Percentiles rank a stretch among this genome's conserved stretches.
Evolutionary conservation across 2,113 vertebrate genomes (phyloP).

Genomic region (Burhinus bistriatus): DNA sequence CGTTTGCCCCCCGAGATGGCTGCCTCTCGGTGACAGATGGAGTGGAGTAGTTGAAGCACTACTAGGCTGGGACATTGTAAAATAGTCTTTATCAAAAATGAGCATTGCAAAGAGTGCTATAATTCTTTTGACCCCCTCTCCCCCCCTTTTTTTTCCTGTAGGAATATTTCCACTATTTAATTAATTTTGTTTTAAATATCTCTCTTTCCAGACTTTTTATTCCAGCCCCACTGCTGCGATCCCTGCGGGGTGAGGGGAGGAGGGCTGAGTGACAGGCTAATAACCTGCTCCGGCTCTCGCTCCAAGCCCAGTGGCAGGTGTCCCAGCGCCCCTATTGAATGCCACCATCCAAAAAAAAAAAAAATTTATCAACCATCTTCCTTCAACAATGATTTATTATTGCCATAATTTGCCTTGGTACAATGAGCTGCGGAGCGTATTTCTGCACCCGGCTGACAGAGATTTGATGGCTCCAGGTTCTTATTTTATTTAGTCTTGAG

Average conservation of each 20-base stretch:
- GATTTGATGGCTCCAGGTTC: slow-evolving; percentile 49
- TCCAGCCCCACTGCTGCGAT: not conserved
- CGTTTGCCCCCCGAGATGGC: not conserved
- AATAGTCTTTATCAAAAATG: not conserved
- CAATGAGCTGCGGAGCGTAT: slow-evolving; percentile 54
- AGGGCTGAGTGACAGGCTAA: slow-evolving; percentile 73
- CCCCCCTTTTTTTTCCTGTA: not conserved
- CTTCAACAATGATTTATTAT: slow-evolving; percentile 79
- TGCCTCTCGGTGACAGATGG: not conserved
- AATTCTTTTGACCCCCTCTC: not conserved
- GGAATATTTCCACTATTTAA: not conserved
- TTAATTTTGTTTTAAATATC: slow-evolving; percentile 8
- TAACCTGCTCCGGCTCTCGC: slow-evolving; percentile 58
- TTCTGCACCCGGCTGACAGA: slow-evolving; percentile 54
- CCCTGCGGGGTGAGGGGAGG: not conserved
- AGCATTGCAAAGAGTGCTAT: not conserved
- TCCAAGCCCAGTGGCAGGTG: slow-evolving; percentile 67
- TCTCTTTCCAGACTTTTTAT: slow-evolving; percentile 25
- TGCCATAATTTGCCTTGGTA: slow-evolving; percentile 72
- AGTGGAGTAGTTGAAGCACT: not conserved
- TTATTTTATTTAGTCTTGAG: slow-evolving; percentile 68
- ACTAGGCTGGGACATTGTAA: not conserved
- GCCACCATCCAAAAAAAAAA: slow-evolving; percentile 58
- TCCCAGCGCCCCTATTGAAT: slow-evolving; percentile 62
- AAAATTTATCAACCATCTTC: slow-evolving; percentile 71